Evolutionary conservation across 2,888 invertebrate genomes (phyloP).

Genomic region (Anoplius nigerrimus): DNA sequence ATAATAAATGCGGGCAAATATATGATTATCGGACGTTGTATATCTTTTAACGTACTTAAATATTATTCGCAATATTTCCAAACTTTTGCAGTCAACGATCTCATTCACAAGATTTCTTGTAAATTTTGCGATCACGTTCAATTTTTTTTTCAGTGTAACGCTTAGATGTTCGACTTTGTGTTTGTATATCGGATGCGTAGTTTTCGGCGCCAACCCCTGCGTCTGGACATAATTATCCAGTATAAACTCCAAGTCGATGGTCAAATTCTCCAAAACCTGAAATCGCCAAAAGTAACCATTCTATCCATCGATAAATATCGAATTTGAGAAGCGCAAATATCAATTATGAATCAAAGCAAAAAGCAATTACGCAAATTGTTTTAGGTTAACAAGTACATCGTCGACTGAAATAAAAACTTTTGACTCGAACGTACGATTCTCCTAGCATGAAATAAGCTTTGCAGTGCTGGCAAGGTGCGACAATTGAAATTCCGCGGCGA

Average conservation of each 20-base stretch:
- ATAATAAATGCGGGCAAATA: background rate
- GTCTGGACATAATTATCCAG: conserved; percentile 45
- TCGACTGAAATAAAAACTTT: too few species aligned
- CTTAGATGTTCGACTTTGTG: conserved; percentile 56
- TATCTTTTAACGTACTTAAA: conserved; percentile 55
- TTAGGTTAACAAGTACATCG: too few species aligned
- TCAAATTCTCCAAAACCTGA: conserved; percentile 36
- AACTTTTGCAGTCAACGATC: conserved; percentile 53
- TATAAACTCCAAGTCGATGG: conserved; percentile 47
- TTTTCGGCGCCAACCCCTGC: conserved; percentile 10
- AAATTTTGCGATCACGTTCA: conserved; percentile 59
- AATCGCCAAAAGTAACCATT: background rate
- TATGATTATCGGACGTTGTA: background rate
- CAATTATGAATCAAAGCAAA: too few species aligned
- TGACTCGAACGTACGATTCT: too few species aligned
- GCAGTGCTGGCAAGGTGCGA: too few species aligned
- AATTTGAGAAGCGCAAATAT: background rate
- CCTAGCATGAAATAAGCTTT: too few species aligned
- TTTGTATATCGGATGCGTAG: conserved; percentile 55
- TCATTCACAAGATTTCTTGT: conserved; percentile 54
- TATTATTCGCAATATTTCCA: conserved; percentile 54
- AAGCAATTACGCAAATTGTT: too few species aligned
- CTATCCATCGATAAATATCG: background rate
- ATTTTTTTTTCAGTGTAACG: conserved; percentile 47
- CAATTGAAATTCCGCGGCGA: too few species aligned